Conservation (phyloP, 2,113 vertebrate genomes). For the Gymnocephalus cernua region DNA sequence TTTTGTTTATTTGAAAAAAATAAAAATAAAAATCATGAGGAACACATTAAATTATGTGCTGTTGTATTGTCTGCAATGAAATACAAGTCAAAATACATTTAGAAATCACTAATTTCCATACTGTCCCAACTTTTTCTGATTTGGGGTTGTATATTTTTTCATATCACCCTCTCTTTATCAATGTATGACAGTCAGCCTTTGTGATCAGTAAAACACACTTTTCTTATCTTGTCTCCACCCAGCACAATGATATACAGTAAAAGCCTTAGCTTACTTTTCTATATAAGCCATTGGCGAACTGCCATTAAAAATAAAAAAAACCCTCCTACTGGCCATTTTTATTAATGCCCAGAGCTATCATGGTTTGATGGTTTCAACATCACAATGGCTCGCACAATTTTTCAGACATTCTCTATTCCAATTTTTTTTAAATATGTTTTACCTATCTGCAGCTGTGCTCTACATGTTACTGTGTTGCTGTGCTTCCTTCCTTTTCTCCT, state of each 20-base stretch:
- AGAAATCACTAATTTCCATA: no score
- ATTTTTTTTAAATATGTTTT: neutral
- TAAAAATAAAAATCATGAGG: no score
- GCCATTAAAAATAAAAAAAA: constrained; percentile 33
- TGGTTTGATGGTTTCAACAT: constrained; percentile 10
- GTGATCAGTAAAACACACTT: constrained; percentile 54
- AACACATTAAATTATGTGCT: no score
- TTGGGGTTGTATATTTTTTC: constrained; percentile 36
- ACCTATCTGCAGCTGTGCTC: neutral
- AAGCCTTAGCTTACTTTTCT: constrained; percentile 55
- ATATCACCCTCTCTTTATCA: constrained; percentile 39
- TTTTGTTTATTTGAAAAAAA: no score
- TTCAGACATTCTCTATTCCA: constrained; percentile 5
- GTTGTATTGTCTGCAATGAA: no score
- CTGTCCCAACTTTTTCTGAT: no score
- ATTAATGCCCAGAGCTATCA: constrained; percentile 44
- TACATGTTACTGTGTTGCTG: neutral
- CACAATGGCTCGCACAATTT: constrained; percentile 17
- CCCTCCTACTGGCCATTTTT: constrained; percentile 26
- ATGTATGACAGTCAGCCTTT: constrained; percentile 52
- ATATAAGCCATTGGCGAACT: constrained; percentile 45
- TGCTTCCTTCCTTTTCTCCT: neutral
- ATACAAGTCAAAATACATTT: no score
- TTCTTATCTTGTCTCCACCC: constrained; percentile 53
- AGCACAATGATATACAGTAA: constrained; percentile 46